Conservation (phyloP, 2,113 vertebrate species). For the Perccottus glenii region DNA sequence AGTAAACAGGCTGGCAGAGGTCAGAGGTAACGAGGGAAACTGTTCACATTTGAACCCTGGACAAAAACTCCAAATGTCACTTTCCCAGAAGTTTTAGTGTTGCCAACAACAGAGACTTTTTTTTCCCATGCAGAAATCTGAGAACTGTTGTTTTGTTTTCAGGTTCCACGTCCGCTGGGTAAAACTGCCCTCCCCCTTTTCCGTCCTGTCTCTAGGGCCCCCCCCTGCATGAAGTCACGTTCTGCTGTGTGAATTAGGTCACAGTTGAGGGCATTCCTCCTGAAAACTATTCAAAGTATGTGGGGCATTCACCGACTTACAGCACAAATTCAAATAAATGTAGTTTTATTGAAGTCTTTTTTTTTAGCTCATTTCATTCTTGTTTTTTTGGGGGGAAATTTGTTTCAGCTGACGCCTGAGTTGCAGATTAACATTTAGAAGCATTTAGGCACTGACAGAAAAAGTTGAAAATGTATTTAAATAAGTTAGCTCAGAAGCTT, state of each 20-base stretch:
- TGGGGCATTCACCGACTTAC: not conserved
- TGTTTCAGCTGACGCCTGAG: too few relatives aligned
- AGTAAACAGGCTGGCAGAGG: slow-evolving; percentile 55
- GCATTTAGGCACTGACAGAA: too few relatives aligned
- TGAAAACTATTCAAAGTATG: slow-evolving; percentile 66
- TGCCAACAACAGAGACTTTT: not conserved
- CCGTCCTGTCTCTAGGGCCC: not conserved
- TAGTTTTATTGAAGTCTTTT: too few relatives aligned
- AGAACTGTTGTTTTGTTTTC: slow-evolving; percentile 69
- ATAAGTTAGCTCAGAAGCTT: too few relatives aligned
- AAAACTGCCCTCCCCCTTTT: slow-evolving; percentile 2
- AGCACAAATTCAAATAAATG: too few relatives aligned
- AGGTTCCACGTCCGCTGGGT: slow-evolving; percentile 63
- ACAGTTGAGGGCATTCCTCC: slow-evolving; percentile 61
- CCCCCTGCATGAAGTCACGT: slow-evolving; percentile 60
- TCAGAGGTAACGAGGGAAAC: slow-evolving; percentile 58
- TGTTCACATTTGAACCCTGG: slow-evolving; percentile 48
- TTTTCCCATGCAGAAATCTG: slow-evolving; percentile 67
- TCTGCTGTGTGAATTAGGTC: slow-evolving; percentile 70
- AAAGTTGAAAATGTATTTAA: too few relatives aligned
- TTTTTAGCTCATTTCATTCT: too few relatives aligned
- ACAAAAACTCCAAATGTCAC: slow-evolving; percentile 51
- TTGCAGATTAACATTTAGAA: too few relatives aligned
- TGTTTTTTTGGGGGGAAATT: too few relatives aligned
- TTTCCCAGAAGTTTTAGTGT: slow-evolving; percentile 35